Evolutionary conservation across 2,888 invertebrate species (phyloP).

Genomic region (Carabus problematicus): DNA sequence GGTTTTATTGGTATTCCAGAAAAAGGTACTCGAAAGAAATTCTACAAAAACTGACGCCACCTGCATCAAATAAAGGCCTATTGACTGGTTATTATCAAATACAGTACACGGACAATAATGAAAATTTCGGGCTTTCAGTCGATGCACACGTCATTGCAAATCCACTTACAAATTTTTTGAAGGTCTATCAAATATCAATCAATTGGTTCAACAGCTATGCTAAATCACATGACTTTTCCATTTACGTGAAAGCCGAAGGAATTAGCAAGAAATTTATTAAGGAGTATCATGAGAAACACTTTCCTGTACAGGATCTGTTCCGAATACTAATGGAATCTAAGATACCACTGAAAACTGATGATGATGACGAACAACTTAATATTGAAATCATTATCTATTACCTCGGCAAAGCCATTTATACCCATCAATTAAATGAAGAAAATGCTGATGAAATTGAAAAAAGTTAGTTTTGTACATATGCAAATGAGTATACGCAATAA

Average conservation of each 20-base stretch:
- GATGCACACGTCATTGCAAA: conserved; percentile 30
- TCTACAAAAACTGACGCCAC: conserved; percentile 17
- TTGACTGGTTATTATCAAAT: conserved; percentile 31
- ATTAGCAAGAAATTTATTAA: conserved; percentile 25
- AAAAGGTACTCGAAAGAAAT: conserved; percentile 18
- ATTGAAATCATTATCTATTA: conserved; percentile 30
- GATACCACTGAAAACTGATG: conserved; percentile 7
- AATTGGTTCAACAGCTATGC: conserved; percentile 22
- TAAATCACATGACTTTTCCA: conserved; percentile 19
- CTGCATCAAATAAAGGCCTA: conserved; percentile 27
- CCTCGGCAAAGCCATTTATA: conserved; percentile 31
- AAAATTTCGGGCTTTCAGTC: conserved; percentile 24
- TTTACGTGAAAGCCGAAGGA: conserved; percentile 32
- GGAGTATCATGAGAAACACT: conserved; percentile 18
- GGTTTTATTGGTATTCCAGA: neutral
- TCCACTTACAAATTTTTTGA: conserved; percentile 34
- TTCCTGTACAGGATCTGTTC: conserved; percentile 25
- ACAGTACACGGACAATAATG: conserved; percentile 23
- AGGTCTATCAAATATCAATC: conserved; percentile 27
- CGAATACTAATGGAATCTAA: conserved; percentile 19
- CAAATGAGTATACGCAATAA: neutral
- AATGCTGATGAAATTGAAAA: conserved; percentile 31
- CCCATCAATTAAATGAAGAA: conserved; percentile 26
- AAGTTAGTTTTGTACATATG: conserved; percentile 17
- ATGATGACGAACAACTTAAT: conserved; percentile 11